Percentiles rank a stretch among this genome's conserved stretches.
phyloP scores from a whole-genome alignment of 2,888 invertebrate genomes.

The Prostheceraeus crozeri region DNA sequence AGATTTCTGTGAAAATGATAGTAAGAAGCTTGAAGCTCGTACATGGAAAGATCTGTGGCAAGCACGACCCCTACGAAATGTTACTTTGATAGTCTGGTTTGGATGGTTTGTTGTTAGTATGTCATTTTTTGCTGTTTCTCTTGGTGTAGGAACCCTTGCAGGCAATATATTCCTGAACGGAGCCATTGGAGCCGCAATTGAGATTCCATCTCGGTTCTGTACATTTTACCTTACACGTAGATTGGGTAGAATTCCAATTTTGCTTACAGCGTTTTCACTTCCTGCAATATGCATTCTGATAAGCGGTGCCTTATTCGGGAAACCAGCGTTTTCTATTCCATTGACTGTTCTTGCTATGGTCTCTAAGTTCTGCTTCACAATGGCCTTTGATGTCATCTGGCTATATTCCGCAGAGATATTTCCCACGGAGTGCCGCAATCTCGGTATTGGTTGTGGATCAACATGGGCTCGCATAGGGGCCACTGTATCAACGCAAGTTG shows the following conservation, averaged over 20 bases:
- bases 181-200: not conserved
- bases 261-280: not conserved
- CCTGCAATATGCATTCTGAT: constrained; percentile 4
- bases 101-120: constrained; percentile 19
- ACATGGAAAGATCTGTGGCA: not conserved
- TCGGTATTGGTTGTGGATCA: constrained; percentile 26
- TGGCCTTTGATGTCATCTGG: constrained; percentile 31
- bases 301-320: constrained; percentile 7
- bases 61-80: constrained; percentile 1
- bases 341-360: not conserved
- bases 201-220: constrained; percentile 10
- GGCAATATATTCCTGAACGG: constrained; percentile 23
- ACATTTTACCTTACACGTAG: not conserved
- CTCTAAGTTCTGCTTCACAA: constrained; percentile 24
- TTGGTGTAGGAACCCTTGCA: not conserved
- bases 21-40: not conserved
- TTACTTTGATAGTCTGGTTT: constrained; percentile 10
- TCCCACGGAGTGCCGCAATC: constrained; percentile 23
- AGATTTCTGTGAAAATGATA: no score
- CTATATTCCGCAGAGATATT: constrained; percentile 30
- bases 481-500: constrained; percentile 5
- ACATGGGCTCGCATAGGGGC: constrained; percentile 20
- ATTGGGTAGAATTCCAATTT: not conserved
- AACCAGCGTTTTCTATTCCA: not conserved
- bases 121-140: constrained; percentile 5